Evolutionary conservation across 2,797 vertebrate species (phyloP).

Genomic region (Cuculus canorus): DNA sequence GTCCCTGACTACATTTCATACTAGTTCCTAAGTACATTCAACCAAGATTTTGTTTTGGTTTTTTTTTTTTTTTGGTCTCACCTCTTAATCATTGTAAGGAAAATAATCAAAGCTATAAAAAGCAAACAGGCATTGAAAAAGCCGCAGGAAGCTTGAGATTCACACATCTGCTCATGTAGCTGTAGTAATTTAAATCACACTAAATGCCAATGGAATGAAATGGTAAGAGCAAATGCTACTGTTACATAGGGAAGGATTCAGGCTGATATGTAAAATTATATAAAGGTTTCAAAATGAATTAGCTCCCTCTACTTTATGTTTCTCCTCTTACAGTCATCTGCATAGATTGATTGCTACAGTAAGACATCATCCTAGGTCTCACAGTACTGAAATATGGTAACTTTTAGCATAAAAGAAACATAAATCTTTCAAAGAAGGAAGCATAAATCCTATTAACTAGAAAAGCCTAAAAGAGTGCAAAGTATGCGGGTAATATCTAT

Average conservation of each 20-base stretch:
- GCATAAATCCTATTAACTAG: constrained; percentile 43
- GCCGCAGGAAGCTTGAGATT: not conserved
- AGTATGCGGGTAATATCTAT: not conserved
- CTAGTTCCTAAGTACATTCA: not conserved
- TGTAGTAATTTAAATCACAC: constrained; percentile 16
- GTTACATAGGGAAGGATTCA: constrained; percentile 5
- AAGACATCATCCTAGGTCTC: constrained; percentile 23
- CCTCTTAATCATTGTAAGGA: not conserved
- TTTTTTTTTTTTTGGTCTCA: not conserved
- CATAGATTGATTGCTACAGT: constrained; percentile 42
- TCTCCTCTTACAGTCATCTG: not conserved
- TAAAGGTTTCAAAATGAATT: constrained; percentile 24
- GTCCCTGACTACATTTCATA: not conserved
- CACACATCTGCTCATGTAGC: not conserved
- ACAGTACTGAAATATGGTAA: constrained; percentile 1
- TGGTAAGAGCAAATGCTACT: not conserved
- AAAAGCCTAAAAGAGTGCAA: constrained; percentile 15
- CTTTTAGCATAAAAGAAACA: constrained; percentile 12
- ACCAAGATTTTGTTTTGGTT: not conserved
- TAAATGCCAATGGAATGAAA: not conserved
- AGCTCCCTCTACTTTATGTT: constrained; percentile 7
- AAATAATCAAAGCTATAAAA: constrained; percentile 2
- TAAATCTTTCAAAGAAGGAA: constrained; percentile 13
- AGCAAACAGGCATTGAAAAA: constrained; percentile 21
- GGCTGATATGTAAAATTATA: not conserved